phyloP scores from a whole-genome alignment of 2,113 vertebrate species.

The Ictidomys tridecemlineatus region DNA sequence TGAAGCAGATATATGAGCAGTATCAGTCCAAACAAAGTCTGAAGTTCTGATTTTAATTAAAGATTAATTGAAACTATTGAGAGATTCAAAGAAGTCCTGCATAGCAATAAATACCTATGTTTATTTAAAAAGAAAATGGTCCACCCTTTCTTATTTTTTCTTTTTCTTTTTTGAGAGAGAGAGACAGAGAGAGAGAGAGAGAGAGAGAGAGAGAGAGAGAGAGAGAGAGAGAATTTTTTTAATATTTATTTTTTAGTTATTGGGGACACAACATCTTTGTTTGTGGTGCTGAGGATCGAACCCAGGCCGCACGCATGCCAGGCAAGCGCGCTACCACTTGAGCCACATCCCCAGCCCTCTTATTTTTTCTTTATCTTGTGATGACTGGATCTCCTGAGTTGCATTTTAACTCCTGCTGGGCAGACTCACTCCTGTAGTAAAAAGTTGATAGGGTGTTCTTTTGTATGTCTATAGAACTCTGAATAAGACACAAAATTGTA shows the following conservation, averaged over 20 bases:
- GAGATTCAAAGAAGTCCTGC: background rate
- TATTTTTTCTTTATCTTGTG: slow-evolving; percentile 29
- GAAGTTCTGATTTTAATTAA: background rate
- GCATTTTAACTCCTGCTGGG: background rate
- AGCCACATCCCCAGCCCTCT: background rate
- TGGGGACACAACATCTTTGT: too few species aligned
- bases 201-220: too few species aligned
- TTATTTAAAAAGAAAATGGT: background rate
- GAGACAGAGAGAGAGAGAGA: too few species aligned
- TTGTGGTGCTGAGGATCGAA: too few species aligned
- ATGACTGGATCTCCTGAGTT: background rate
- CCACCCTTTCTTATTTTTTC: background rate
- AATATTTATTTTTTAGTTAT: too few species aligned
- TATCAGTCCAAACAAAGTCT: background rate
- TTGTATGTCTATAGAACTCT: background rate
- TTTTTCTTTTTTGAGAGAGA: background rate
- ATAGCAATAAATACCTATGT: background rate
- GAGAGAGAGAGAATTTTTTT: too few species aligned
- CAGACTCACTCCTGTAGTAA: background rate
- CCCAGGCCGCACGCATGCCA: too few species aligned
- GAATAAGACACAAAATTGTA: background rate
- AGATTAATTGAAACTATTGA: slow-evolving; percentile 24
- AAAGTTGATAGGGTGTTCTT: background rate
- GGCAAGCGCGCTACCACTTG: too few species aligned
- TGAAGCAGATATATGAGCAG: slow-evolving; percentile 49